Base-by-base conservation (phyloP, 2,888 invertebrate genomes). In the Drosophila longiperda region DNA sequence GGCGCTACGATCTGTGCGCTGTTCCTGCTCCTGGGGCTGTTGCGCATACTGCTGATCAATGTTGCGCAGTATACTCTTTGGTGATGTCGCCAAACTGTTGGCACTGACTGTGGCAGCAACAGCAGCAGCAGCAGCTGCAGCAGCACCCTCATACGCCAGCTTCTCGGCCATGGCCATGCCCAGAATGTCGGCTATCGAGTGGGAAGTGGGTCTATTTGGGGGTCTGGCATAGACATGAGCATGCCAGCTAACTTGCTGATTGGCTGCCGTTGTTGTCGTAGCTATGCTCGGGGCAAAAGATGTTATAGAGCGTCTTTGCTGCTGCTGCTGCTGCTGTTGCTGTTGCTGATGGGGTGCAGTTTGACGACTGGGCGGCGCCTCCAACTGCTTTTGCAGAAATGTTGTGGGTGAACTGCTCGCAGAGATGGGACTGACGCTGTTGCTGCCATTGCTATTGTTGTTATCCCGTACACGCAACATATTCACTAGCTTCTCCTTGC, bases 171-270 rank as follows among this genome's bases (percentile, higher is more conserved):
- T 59, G 38, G 71, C 78, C 69, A 89, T 84, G 72, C 97, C 97
- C 84, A 98, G 94, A 80, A 98, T 98, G 91, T 98, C 97, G 78
- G 96, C 96, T 90, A 98, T 98, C 48, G 96, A 95, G 93, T 98
- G 97, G 6, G 98, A 97, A 2, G 98, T 98, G 1, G 97, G 97
- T 64, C 95, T 95, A 83, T 95, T 96, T 12, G 97, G 97, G 15
- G 97, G 96, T 84, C 96, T 96, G 3, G 95, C 96, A 92, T 98
- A 98, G 29, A 98, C 97, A 92, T 98, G 98, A 40, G 97, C 96
- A 93, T 98, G 98, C 98, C 98, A 98, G 45, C 97, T 93, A 32
- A 92, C 86, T 8, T 64, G 73, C 33, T 79, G 73, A 34, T 26
- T 63, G n/a, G 48, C 17, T 40, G 55, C 20, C 9, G 61, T 40